Evolutionary conservation across 2,797 vertebrate genomes (phyloP), one percentile per base, ranked within the genome.

Genomic region (Champsocephalus gunnari): DNA sequence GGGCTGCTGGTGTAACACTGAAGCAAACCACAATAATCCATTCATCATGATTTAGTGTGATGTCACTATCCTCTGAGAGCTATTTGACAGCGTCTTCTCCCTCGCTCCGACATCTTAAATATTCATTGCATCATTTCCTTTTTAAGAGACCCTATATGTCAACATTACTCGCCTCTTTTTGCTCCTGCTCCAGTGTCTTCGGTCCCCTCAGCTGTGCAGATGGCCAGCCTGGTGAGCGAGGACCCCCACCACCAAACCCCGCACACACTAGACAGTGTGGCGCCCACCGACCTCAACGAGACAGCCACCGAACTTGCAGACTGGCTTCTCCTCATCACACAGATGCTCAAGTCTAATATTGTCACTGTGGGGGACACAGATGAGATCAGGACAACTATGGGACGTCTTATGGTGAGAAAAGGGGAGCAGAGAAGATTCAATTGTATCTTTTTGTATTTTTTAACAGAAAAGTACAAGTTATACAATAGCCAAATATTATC

Each of bases 301-400:
- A 98, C 96, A 0, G 97, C 96, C 84, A 97, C 96, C 3, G 98
- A 99, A 70, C 93, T 99, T 64, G 96, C 96, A 0, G 96, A 99
- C 89, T 99, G 98, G 98, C 93, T 99, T 56, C 84, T 96, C 19
- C 95, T 99, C 83, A 98, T 99, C 71, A 96, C 96, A 57, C 97
- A 99, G 93, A 99, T 99, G 98, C 96, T 99, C 9, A 99, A 97
- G 93, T 99, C 97, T 63, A 99, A 97, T 88, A 98, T 99, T n/a
- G 97, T 99, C 82, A 99, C 97, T 0, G 97, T 99, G 44, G 98
- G 98, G n/a, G 97, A 98, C 83, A 90, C 93, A 0, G 96, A 97
- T 8, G 98, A 99, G 91, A 99, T 99, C 93, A 96, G 94, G 91
- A 94, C 95, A 86, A 98, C 97, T 2, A 96, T 98, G 83, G 89